These are phyloP conservation scores for Montipora capitata DNA, from an alignment of 92 coral and sea anemone genomes.

Conservation along the genomic window DNA sequence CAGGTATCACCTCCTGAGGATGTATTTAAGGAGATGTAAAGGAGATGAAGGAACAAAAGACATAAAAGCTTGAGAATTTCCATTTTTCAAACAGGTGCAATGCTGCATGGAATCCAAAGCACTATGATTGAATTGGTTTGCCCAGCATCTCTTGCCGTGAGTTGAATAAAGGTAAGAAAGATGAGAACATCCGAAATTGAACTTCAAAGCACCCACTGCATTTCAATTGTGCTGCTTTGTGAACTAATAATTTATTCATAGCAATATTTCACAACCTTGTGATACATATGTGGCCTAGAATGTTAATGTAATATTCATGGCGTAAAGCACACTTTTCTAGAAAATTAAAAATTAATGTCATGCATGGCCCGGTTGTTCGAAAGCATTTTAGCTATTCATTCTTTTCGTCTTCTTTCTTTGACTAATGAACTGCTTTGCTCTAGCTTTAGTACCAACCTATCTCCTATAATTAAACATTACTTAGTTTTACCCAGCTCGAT, in stretches of 20 bases:
- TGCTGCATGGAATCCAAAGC: neutral
- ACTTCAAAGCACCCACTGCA: neutral
- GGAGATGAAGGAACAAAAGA: conserved; percentile 9
- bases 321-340: neutral
- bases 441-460: no score
- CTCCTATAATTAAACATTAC: no score
- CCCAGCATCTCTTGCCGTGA: neutral
- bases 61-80: neutral
- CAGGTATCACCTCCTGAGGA: conserved; percentile 22
- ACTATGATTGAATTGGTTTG: neutral
- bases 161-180: neutral
- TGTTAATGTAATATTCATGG: neutral
- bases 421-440: no score
- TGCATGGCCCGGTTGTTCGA: no score
- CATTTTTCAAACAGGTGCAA: neutral
- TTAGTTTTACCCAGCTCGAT: no score
- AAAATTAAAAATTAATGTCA: no score
- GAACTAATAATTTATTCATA: no score
- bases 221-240: neutral
- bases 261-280: neutral
- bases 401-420: no score
- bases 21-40: neutral
- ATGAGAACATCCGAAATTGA: neutral
- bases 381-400: no score
- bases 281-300: neutral